These are phyloP conservation scores for Cataglyphis altisquamis DNA, from an alignment of 2,888 invertebrate species.

Conservation along the genomic window DNA sequence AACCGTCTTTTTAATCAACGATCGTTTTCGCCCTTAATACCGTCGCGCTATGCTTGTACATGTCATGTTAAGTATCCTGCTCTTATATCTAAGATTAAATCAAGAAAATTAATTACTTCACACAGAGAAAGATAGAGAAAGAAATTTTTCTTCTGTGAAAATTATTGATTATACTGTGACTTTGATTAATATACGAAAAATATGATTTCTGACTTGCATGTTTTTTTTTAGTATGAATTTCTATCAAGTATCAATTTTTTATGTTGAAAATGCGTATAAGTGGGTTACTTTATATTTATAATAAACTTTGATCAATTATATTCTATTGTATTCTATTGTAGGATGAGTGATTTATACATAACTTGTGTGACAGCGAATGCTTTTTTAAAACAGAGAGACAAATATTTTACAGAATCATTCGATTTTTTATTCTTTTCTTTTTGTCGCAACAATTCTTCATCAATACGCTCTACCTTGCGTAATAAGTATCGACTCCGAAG, in stretches of 20 bases:
- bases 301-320: neutral
- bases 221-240: neutral
- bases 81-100: constrained; percentile 12
- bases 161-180: constrained; percentile 9
- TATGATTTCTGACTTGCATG: neutral
- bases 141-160: constrained; percentile 6
- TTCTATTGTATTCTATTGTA: neutral
- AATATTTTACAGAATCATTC: neutral
- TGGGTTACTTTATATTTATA: neutral
- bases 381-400: neutral
- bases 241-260: neutral
- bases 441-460: constrained; percentile 15
- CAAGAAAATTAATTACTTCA: neutral
- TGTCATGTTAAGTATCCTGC: neutral
- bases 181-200: neutral
- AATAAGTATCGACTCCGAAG: constrained; percentile 67
- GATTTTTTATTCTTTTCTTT: neutral
- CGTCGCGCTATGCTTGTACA: constrained; percentile 27
- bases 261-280: neutral
- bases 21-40: constrained; percentile 57
- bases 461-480: constrained; percentile 61
- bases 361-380: neutral
- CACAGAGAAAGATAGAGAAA: neutral
- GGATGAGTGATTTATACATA: neutral
- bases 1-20: constrained; percentile 73